Base-by-base conservation (phyloP, 30 jellyfish, hydroid and myxozoan genomes). In the Clytia hemisphaerica region DNA sequence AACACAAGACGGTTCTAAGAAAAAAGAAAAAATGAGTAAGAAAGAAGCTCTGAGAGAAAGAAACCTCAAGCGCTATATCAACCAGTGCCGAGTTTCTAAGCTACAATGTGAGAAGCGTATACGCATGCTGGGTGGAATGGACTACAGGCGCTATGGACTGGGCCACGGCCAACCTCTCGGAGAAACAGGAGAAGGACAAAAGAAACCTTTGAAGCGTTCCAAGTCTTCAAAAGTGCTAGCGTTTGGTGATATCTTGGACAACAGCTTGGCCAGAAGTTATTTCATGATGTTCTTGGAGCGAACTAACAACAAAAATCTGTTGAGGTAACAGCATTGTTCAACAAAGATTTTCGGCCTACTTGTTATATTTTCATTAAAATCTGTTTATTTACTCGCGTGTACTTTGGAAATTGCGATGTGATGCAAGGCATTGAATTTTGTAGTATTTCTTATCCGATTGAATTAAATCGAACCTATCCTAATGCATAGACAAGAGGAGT, bases 61-160 rank as follows among this genome's bases (percentile, higher is more conserved):
- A 49, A 89, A 89, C 61, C 74, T 89, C 1, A 89, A 89, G 66
- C 60, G 95, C n/a, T 89, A 89, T 60, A 89, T 79, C 0, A 89
- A 89, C 60, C 98, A 89, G 48, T 89, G 98, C 73, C 83, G 98
- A 15, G 98, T 89, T 35, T 93, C 98, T 31, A 89, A 89, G 53
- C 65, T 88, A 19, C 88, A 81, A 7, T 89, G 98, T 70, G 98
- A 89, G 67, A 89, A 89, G 45, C 70, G 95, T 24, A 89, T 89
- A n/a, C 73, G 98, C 14, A 40, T 75, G 7, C 88, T 75, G 48
- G 98, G 98, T 34, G 98, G 98, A 5, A 94, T 93, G 0, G 98
- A 89, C 47, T 89, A 89, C 67, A 46, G 98, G 28, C 92, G 83
- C 2, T 89, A 89, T 76, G 95, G 98, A 16, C 63, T 89, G 34